These are phyloP conservation scores for Papilio dardanus DNA, from an alignment of 1,140 invertebrate genomes.

Conservation along the genomic window DNA sequence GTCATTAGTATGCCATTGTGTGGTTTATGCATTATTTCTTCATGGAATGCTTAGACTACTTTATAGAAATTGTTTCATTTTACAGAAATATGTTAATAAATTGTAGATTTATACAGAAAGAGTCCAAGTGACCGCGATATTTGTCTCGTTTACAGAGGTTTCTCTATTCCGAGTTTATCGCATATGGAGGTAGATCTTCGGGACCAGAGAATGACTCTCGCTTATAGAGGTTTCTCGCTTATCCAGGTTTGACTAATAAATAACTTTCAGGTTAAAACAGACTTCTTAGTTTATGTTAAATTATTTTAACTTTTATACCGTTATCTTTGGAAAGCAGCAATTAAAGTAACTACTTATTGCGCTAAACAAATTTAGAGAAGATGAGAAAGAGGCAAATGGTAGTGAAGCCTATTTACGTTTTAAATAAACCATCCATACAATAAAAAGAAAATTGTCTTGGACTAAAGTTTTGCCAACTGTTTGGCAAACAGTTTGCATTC, in stretches of 20 bases:
- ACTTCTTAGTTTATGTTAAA: too few relatives aligned
- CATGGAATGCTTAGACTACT: background rate
- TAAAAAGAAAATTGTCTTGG: background rate
- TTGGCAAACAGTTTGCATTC: background rate
- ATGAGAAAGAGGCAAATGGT: background rate
- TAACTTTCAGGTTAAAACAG: too few relatives aligned
- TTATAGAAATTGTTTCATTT: too few relatives aligned
- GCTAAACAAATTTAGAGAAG: background rate
- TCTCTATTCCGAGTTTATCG: too few relatives aligned
- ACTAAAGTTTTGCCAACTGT: background rate
- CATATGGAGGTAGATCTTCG: too few relatives aligned
- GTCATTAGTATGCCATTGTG: slow-evolving; percentile 6
- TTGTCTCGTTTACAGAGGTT: too few relatives aligned
- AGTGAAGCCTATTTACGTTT: background rate
- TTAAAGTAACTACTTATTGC: background rate
- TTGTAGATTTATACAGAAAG: too few relatives aligned
- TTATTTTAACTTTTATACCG: background rate
- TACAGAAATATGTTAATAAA: background rate
- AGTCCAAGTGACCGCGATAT: too few relatives aligned
- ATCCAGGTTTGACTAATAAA: too few relatives aligned
- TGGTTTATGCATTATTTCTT: background rate
- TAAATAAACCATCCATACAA: background rate
- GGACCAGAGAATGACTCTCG: too few relatives aligned
- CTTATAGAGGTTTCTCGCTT: too few relatives aligned
- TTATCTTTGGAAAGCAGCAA: background rate